Base-by-base conservation (phyloP, 2,888 invertebrate species). In the Microctonus aethiopoides region DNA sequence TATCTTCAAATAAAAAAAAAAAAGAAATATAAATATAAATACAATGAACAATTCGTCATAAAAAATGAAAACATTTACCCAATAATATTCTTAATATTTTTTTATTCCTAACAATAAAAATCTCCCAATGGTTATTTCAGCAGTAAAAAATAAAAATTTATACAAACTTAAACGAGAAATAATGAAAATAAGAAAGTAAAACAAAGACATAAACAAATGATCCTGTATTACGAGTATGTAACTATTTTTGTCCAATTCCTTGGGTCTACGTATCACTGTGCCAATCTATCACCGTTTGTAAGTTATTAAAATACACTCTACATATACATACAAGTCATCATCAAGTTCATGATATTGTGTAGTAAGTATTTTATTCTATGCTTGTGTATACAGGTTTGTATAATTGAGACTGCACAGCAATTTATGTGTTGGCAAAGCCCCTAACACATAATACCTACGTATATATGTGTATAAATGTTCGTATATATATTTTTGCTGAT, bases 211-310 rank as follows among this genome's bases (percentile, higher is more conserved):
- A n/a, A n/a, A n/a, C n/a, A n/a, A n/a, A n/a, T 70, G 74, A 74
- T 74, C 74, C 68, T 70, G 61, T 63, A 36, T 9, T 10, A 11
- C 9, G 11, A 36, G 11, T 36, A 2, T 54, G n/a, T n/a, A n/a
- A 41, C 74, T 75, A 75, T 75, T 75, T 75, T 73, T 51, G 73
- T 73, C 71, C 73, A 75, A 72, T 64, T 54, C 41, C 71, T 67
- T 65, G n/a, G n/a, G n/a, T n/a, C n/a, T n/a, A n/a, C n/a, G 6
- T 26, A 36, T 29, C 39, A 20, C 26, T 34, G 1, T 20, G 46
- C 62, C 26, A 62, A 46, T 46, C n/a, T n/a, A n/a, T n/a, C n/a
- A 16, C n/a, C 52, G 20, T 52, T 22, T 20, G 9, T 7, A 52
- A 7, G 7, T 7, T 29, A 29, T 29, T 29, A 29, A 29, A 29